Evolutionary conservation across 2,888 invertebrate species (phyloP), one percentile per base, ranked within the genome.

Genomic region (Drosophila koepferae): DNA sequence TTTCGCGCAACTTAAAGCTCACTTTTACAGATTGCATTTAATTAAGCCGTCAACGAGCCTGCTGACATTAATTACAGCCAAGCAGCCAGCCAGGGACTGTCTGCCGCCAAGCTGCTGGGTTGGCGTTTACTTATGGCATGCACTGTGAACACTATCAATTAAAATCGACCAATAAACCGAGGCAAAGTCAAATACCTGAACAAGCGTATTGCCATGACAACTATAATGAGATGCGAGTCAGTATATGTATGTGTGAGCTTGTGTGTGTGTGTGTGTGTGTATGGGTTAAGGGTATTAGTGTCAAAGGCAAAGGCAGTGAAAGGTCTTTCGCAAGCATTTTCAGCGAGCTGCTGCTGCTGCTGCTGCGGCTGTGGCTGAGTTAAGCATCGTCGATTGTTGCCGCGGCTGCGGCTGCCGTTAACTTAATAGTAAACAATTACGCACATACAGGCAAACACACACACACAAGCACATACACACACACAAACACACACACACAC

Each of bases 401-500:
- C 78, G 76, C 73, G 66, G 70, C 68, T 84, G 89, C 69, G 84
- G 86, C 76, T 89, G 72, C 77, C 79, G 84, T 89, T 81, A 86
- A 84, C 85, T 86, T 89, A 89, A 87, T 79, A 84, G 86, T 84
- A 82, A 84, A 84, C 86, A 87, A 86, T 87, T 87, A 89, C 79
- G 64, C 59, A 56, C 43, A 59, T 40, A 56, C 55, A 48, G 54
- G 67, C 43, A 66, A 40, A 44, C 28, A 65, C 38, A 54, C 46
- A 56, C 9, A 43, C 61, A 53, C 43, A 61, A n/a, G 56, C 28
- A 46, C 46, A 38, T 44, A 14, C 40, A 54, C 43, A 61, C 18
- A 59, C 28, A 46, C 46, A 38, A 44, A 14, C 40, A 54, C 48
- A 59, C 48, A 51, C 48, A 61, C 40, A 68, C 43, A 38, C 28